Evolutionary conservation across 2,797 vertebrate genomes (phyloP).

Genomic region (Danio kyathit): DNA sequence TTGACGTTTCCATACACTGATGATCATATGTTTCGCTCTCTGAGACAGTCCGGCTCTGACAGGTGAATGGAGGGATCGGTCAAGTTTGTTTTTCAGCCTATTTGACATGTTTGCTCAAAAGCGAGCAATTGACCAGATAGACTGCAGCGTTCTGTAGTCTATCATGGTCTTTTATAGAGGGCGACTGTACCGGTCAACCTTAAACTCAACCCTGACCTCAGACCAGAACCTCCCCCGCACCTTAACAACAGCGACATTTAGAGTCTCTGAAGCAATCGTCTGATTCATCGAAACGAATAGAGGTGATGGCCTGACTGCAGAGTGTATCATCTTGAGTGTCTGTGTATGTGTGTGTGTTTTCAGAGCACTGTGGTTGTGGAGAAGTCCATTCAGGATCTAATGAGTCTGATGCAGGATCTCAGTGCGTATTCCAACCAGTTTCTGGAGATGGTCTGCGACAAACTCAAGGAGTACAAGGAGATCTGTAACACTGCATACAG

Average conservation of each 20-base stretch:
- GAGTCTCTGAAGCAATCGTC: slow-evolving; percentile 10
- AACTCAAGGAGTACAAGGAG: slow-evolving; percentile 97
- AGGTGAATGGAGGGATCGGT: slow-evolving; percentile 57
- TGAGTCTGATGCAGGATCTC: slow-evolving; percentile 95
- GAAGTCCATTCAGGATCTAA: slow-evolving; percentile 96
- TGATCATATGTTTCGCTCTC: slow-evolving; percentile 66
- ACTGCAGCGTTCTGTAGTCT: slow-evolving; percentile 11
- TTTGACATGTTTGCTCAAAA: slow-evolving; percentile 44
- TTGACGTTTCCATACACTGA: slow-evolving; percentile 53
- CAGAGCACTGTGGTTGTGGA: slow-evolving; percentile 97
- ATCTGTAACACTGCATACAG: slow-evolving; percentile 93
- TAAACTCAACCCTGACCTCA: slow-evolving; percentile 3
- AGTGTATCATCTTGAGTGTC: neutral
- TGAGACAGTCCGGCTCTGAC: slow-evolving; percentile 64
- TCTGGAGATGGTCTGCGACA: slow-evolving; percentile 97
- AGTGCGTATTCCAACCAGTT: slow-evolving; percentile 98
- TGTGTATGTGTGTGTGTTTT: slow-evolving; percentile 24
- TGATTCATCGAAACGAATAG: slow-evolving; percentile 2
- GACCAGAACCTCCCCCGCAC: slow-evolving; percentile 3
- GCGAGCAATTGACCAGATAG: slow-evolving; percentile 36
- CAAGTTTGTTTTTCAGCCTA: slow-evolving; percentile 44
- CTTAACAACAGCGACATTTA: slow-evolving; percentile 16
- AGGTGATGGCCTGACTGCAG: slow-evolving; percentile 12
- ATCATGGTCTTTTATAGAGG: slow-evolving; percentile 1
- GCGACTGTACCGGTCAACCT: neutral